Conservation (phyloP, 37 sponge, comb jelly and placozoan species). For the Axinella damicornis region DNA sequence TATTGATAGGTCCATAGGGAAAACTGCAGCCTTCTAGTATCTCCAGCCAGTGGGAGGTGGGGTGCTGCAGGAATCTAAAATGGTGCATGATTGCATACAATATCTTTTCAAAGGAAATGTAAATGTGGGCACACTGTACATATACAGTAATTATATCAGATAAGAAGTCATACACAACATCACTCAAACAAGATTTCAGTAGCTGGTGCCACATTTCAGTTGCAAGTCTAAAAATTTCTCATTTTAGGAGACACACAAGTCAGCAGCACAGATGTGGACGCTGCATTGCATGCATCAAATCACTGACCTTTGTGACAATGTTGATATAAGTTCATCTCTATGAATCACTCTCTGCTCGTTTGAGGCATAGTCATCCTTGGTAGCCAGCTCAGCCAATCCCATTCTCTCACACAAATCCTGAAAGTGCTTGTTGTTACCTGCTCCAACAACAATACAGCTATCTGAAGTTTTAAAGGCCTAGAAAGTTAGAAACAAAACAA, state of each 20-base stretch:
- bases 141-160: too few species aligned
- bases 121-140: too few species aligned
- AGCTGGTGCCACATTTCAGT: too few species aligned
- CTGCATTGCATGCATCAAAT: neutral
- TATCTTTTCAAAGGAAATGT: too few species aligned
- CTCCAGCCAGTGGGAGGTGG: conserved; percentile 49
- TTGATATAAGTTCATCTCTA: conserved; percentile 55
- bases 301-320: neutral
- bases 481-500: neutral
- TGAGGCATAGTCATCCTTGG: conserved; percentile 56
- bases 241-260: too few species aligned
- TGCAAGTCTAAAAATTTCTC: too few species aligned
- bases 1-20: conserved; percentile 76
- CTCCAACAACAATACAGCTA: conserved; percentile 70
- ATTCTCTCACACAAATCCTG: conserved; percentile 53
- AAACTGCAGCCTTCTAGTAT: conserved; percentile 29
- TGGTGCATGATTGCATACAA: too few species aligned
- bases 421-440: conserved; percentile 80
- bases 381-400: conserved; percentile 36
- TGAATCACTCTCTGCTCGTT: conserved; percentile 68
- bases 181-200: too few species aligned
- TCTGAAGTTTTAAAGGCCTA: conserved; percentile 72
- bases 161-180: too few species aligned
- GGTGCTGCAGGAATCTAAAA: conserved; percentile 43
- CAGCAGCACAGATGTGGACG: too few species aligned